These are phyloP conservation scores for Zelleria hepariella DNA, from an alignment of 2,888 invertebrate genomes.

Conservation along the genomic window DNA sequence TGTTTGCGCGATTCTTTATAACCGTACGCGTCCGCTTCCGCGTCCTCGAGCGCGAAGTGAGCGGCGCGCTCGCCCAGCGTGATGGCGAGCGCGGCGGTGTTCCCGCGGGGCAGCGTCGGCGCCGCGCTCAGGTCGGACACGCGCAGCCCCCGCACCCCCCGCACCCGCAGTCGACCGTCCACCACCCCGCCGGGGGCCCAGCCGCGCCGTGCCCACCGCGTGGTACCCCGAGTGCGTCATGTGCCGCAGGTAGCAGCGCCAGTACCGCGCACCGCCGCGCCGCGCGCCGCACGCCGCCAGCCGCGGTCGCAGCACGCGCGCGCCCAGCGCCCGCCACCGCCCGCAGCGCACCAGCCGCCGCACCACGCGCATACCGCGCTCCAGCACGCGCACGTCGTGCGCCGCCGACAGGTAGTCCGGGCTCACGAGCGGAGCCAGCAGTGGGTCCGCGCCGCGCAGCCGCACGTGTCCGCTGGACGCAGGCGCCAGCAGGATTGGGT, in stretches of 20 bases:
- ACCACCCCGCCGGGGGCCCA: slow-evolving; percentile 38
- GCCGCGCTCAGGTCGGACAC: slow-evolving; percentile 35
- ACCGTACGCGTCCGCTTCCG: no score
- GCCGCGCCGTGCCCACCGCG: slow-evolving; percentile 34
- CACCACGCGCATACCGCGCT: slow-evolving; percentile 29
- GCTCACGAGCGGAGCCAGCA: slow-evolving; percentile 26
- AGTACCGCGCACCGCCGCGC: slow-evolving; percentile 7
- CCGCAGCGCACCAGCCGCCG: slow-evolving; percentile 18
- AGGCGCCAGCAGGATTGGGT: slow-evolving; percentile 31
- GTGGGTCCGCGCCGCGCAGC: slow-evolving; percentile 29
- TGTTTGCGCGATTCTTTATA: no score
- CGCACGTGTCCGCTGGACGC: slow-evolving; percentile 28
- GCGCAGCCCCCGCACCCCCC: slow-evolving; percentile 28
- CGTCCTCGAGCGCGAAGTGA: slow-evolving; percentile 26
- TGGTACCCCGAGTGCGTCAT: slow-evolving; percentile 40
- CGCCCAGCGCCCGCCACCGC: slow-evolving; percentile 21
- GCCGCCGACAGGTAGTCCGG: slow-evolving; percentile 36
- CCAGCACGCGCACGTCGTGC: slow-evolving; percentile 30
- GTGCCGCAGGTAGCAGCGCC: slow-evolving; percentile 6
- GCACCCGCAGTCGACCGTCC: slow-evolving; percentile 34
- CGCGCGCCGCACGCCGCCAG: slow-evolving; percentile 20
- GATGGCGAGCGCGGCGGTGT: slow-evolving; percentile 36
- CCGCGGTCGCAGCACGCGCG: slow-evolving; percentile 22
- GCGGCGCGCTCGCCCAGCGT: slow-evolving; percentile 40
- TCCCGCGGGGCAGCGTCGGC: slow-evolving; percentile 31